These are phyloP conservation scores for Drosophila planitibia DNA, from an alignment of 2,888 invertebrate genomes.

Conservation along the genomic window DNA sequence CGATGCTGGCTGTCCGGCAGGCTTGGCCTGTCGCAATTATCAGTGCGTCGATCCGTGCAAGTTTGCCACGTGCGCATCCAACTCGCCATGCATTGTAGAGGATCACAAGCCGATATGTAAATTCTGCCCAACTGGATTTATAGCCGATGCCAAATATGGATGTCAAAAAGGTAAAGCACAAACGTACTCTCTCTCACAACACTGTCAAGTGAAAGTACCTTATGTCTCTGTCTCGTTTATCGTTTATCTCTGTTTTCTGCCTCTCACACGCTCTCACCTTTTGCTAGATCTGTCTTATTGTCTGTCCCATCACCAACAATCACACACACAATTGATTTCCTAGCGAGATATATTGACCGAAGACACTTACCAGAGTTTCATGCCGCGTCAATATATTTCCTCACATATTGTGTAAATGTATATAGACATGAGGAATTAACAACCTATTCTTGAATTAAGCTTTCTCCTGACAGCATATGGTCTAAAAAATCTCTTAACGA, in stretches of 20 bases:
- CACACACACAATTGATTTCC: slow-evolving; percentile 31
- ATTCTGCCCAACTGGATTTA: slow-evolving; percentile 97
- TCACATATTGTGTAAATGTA: slow-evolving; percentile 60
- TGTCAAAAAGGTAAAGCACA: slow-evolving; percentile 96
- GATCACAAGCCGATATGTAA: slow-evolving; percentile 98
- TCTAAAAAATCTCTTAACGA: slow-evolving; percentile 24
- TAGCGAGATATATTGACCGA: slow-evolving; percentile 54
- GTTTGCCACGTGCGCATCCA: slow-evolving; percentile 92
- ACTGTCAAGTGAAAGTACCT: slow-evolving; percentile 68
- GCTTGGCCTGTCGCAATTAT: slow-evolving; percentile 94
- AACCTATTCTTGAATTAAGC: slow-evolving; percentile 43
- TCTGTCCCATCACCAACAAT: slow-evolving; percentile 59
- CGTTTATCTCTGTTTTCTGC: slow-evolving; percentile 70
- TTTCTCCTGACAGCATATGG: slow-evolving; percentile 37
- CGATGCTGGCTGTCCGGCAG: slow-evolving; percentile 94
- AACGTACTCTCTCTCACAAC: slow-evolving; percentile 76
- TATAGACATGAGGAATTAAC: slow-evolving; percentile 68
- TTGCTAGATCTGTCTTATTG: slow-evolving; percentile 70
- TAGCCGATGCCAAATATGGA: slow-evolving; percentile 96
- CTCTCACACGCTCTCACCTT: slow-evolving; percentile 71
- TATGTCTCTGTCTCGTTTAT: slow-evolving; percentile 59
- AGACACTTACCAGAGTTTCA: slow-evolving; percentile 16
- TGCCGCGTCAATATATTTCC: slow-evolving; percentile 56
- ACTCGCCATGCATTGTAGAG: slow-evolving; percentile 96
- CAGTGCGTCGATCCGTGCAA: slow-evolving; percentile 96